Conservation (phyloP, 1,140 invertebrate genomes). For the Drosophila azteca region DNA sequence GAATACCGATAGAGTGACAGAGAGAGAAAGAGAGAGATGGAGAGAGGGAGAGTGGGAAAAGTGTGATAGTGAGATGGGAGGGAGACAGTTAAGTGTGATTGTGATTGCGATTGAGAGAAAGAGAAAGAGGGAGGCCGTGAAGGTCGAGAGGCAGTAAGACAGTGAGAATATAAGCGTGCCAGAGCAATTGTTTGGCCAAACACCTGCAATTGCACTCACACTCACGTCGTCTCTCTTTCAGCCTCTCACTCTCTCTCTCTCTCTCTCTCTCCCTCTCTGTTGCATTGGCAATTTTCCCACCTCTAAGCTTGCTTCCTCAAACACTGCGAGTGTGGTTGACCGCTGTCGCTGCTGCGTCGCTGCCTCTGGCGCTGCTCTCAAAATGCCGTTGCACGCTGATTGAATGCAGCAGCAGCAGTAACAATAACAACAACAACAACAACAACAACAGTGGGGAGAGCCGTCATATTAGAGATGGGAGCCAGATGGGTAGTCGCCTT, state of each 20-base stretch:
- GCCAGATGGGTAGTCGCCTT: too few relatives aligned
- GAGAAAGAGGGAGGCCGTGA: background rate
- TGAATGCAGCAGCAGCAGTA: constrained; percentile 59
- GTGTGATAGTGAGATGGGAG: background rate
- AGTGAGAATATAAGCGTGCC: constrained; percentile 46
- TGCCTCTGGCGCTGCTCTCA: constrained; percentile 45
- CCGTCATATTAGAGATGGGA: constrained; percentile 34
- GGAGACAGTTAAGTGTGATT: background rate
- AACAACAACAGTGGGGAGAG: constrained; percentile 28
- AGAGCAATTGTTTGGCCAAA: constrained; percentile 54
- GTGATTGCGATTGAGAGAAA: constrained; percentile 4
- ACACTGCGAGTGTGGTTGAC: constrained; percentile 76
- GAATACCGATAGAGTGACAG: constrained; percentile 29
- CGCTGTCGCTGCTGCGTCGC: constrained; percentile 49
- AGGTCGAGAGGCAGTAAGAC: background rate
- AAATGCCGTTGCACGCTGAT: constrained; percentile 76
- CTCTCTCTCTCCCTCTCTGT: constrained; percentile 29
- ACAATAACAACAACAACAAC: constrained; percentile 28
- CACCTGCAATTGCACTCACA: constrained; percentile 41
- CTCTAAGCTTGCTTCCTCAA: constrained; percentile 55
- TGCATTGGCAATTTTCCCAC: constrained; percentile 40
- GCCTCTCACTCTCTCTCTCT: constrained; percentile 12
- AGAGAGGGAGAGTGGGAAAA: background rate
- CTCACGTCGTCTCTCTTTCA: constrained; percentile 24
- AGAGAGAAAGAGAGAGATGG: constrained; percentile 20